Evolutionary conservation across 2,113 vertebrate species (phyloP).

Genomic region (Psilopsiagon aymara): DNA sequence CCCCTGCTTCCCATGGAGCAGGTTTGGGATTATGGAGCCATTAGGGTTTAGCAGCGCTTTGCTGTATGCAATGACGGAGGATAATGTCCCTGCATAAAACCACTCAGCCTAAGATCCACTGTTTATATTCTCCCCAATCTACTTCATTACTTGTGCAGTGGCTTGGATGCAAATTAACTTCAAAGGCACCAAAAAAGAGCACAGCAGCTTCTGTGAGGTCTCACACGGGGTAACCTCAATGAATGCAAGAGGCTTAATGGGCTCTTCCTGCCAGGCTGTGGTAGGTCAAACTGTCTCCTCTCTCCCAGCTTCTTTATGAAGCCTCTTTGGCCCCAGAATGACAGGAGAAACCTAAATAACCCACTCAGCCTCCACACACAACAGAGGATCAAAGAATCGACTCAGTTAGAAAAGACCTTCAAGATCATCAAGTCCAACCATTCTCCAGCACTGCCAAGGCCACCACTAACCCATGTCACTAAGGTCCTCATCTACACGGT

Average conservation of each 20-base stretch:
- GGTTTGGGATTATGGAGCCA: background rate
- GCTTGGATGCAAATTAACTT: conserved; percentile 14
- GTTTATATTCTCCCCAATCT: background rate
- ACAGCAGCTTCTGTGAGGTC: background rate
- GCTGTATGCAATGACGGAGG: background rate
- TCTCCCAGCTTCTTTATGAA: background rate
- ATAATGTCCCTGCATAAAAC: background rate
- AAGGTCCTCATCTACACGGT: background rate
- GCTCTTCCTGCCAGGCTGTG: fast-evolving
- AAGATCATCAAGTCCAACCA: background rate
- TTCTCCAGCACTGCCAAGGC: background rate
- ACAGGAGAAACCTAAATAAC: background rate
- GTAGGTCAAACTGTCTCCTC: fast-evolving
- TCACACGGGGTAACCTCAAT: fast-evolving
- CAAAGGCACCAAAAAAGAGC: background rate
- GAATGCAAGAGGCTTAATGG: background rate
- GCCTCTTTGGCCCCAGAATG: background rate
- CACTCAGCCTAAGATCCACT: background rate
- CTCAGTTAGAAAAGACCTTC: background rate
- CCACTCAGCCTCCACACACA: background rate
- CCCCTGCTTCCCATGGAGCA: background rate
- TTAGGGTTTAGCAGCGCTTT: background rate
- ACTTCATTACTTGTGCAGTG: background rate
- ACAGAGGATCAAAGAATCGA: background rate
- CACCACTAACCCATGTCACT: background rate